Conservation (phyloP, 2,113 vertebrate genomes). For the Polyodon spathula region DNA sequence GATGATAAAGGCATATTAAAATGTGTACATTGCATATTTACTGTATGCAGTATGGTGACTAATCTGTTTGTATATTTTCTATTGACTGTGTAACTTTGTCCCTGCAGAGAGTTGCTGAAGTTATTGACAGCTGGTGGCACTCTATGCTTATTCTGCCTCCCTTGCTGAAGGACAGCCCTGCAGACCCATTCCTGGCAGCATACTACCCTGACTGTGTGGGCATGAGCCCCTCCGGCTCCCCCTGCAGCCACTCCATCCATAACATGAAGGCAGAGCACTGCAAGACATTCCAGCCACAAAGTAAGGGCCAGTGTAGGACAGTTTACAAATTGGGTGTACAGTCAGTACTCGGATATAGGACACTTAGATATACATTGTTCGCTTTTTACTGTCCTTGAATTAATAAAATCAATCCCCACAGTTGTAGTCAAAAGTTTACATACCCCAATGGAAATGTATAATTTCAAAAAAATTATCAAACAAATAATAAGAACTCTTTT, state of each 20-base stretch:
- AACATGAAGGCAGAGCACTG: constrained; percentile 68
- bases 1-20: background rate
- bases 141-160: constrained; percentile 95
- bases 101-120: constrained; percentile 83
- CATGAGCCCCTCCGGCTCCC: constrained; percentile 87
- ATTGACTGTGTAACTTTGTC: constrained; percentile 15
- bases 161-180: constrained; percentile 88
- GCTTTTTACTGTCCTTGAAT: no score
- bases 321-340: background rate
- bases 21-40: no score
- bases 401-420: no score
- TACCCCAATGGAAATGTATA: no score
- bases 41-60: no score
- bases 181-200: constrained; percentile 78
- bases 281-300: constrained; percentile 50
- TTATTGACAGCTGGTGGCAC: constrained; percentile 87
- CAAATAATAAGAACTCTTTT: no score
- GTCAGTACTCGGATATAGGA: no score
- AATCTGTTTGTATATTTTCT: no score
- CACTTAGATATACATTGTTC: no score
- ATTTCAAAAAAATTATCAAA: no score
- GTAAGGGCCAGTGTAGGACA: constrained; percentile 29
- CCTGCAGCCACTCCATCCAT: constrained; percentile 53
- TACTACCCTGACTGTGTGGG: constrained; percentile 98
- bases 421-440: no score